Evolutionary conservation across 2,113 vertebrate species (phyloP).

Genomic region (Solenodon paradoxus): DNA sequence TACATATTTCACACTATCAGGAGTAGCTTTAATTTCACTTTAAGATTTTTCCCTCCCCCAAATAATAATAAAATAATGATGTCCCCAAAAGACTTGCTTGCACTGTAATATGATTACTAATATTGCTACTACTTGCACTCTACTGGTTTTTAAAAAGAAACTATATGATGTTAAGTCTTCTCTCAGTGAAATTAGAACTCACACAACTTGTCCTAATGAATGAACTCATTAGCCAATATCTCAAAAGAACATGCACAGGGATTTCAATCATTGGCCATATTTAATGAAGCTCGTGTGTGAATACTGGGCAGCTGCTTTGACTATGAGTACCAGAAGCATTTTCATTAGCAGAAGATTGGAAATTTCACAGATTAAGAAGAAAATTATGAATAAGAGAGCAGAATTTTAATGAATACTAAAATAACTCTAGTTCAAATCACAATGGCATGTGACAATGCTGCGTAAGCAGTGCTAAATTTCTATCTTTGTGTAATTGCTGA

Average conservation of each 20-base stretch:
- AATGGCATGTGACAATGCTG: not conserved
- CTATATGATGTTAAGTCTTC: not conserved
- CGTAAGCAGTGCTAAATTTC: not conserved
- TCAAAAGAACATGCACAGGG: not conserved
- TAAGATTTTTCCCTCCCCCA: not conserved
- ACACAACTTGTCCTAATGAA: not conserved
- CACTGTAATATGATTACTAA: not conserved
- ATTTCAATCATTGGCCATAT: slow-evolving; percentile 39
- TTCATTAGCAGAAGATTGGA: slow-evolving; percentile 1
- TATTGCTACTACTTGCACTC: not conserved
- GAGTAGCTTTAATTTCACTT: not conserved
- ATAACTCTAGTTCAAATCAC: not conserved
- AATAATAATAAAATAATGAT: slow-evolving; percentile 15
- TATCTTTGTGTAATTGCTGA: not conserved
- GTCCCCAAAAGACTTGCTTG: not conserved
- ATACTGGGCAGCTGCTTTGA: not conserved
- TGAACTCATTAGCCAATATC: not conserved
- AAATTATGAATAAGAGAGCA: not conserved
- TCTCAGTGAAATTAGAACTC: not conserved
- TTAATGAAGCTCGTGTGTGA: not conserved
- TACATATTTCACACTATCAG: not conserved
- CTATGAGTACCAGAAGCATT: not conserved
- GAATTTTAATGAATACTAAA: not conserved
- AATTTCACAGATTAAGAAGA: not conserved
- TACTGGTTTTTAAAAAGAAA: not conserved